Conservation (phyloP, 23 tunicate species). For the Diplosoma virens region DNA sequence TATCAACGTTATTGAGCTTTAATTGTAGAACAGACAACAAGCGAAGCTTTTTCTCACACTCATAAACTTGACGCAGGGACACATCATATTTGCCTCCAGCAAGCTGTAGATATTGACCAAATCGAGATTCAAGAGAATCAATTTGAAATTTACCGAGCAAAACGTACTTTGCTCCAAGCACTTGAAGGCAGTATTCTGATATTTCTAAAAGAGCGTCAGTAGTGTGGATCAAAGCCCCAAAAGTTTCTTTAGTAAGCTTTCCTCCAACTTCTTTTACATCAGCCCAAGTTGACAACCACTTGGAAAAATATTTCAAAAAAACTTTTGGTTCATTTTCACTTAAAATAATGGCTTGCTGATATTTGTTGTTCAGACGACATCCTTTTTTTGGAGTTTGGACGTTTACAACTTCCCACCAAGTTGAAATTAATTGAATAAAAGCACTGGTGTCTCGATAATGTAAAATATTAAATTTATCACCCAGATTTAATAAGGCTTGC, state of each 20-base stretch:
- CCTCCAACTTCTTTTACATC: background rate
- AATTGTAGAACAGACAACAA: background rate
- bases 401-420: constrained; percentile 26
- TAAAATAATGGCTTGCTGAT: background rate
- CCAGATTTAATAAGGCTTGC: constrained; percentile 4
- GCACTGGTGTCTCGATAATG: constrained; percentile 12
- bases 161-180: constrained; percentile 21
- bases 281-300: constrained; percentile 10
- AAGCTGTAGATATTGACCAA: constrained; percentile 19
- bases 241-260: constrained; percentile 6
- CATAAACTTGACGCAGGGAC: constrained; percentile 16
- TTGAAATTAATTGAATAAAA: constrained; percentile 7
- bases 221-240: background rate
- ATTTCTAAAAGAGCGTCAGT: constrained; percentile 22
- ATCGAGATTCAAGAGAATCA: constrained; percentile 23
- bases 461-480: background rate
- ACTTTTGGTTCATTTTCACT: constrained; percentile 15
- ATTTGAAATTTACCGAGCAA: constrained; percentile 23
- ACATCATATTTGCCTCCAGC: constrained; percentile 25
- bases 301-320: background rate
- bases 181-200: constrained; percentile 11
- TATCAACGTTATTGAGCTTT: background rate
- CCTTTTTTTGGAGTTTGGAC: constrained; percentile 32
- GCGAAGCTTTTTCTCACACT: constrained; percentile 16
- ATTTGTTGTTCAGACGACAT: background rate